These are phyloP conservation scores for Pedionomus torquatus DNA, from an alignment of 2,113 vertebrate species.

Conservation along the genomic window DNA sequence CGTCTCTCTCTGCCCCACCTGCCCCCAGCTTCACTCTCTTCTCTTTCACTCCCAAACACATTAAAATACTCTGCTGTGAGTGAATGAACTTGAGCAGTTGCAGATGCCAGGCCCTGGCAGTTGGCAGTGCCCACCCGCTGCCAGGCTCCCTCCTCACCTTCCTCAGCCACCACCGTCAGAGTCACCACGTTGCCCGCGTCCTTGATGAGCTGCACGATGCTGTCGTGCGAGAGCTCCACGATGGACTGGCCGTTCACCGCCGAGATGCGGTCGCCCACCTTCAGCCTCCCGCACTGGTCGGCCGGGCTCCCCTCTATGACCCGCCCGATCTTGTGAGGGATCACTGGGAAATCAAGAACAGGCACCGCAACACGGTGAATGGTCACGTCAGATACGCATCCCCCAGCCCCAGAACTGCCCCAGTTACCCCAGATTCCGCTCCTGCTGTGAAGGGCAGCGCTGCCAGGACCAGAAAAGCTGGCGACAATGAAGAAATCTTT, in stretches of 20 bases:
- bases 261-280: slow-evolving; percentile 94
- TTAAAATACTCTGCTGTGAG: background rate
- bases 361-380: background rate
- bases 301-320: slow-evolving; percentile 96
- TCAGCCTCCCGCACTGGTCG: slow-evolving; percentile 89
- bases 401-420: fast-evolving
- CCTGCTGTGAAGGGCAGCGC: background rate
- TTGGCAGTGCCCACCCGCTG: background rate
- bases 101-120: no score
- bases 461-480: background rate
- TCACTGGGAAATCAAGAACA: slow-evolving; percentile 77
- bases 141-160: slow-evolving; percentile 75
- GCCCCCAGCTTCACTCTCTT: background rate
- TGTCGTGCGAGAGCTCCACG: slow-evolving; percentile 92
- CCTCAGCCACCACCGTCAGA: slow-evolving; percentile 92
- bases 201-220: slow-evolving; percentile 96
- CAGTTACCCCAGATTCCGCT: fast-evolving
- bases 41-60: background rate
- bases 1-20: background rate
- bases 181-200: slow-evolving; percentile 91
- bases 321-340: slow-evolving; percentile 97
- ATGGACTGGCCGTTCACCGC: slow-evolving; percentile 93
- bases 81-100: background rate
- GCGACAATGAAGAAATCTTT: background rate
- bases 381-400: fast-evolving